Evolutionary conservation across 2,113 vertebrate genomes (phyloP).

Genomic region (Mesoclemmys tuberculata): DNA sequence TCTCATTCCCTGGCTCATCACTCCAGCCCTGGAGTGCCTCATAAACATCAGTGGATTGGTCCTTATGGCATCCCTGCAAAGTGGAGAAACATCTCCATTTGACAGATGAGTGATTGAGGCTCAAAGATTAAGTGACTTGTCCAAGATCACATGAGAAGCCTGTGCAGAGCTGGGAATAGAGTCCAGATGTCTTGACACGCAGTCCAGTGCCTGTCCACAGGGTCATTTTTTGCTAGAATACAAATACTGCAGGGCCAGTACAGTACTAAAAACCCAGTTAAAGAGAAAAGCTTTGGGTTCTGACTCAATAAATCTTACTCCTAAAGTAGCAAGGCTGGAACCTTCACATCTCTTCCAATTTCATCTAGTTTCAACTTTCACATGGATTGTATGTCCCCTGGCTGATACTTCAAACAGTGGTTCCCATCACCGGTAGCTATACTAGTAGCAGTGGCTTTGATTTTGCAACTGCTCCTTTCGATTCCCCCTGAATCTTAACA

Average conservation of each 20-base stretch:
- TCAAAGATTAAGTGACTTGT: neutral
- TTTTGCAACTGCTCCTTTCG: neutral
- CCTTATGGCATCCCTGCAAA: neutral
- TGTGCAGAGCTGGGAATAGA: neutral
- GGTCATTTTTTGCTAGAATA: neutral
- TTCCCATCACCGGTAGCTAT: neutral
- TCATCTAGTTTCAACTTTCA: neutral
- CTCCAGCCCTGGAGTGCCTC: neutral
- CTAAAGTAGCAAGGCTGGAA: neutral
- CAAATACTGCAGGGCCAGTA: neutral
- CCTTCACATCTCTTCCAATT: neutral
- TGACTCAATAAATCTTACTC: neutral
- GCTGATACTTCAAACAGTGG: neutral
- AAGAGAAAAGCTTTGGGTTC: neutral
- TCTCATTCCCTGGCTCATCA: neutral
- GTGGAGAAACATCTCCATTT: neutral
- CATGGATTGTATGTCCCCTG: neutral
- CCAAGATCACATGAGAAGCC: neutral
- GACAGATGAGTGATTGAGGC: neutral
- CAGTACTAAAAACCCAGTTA: neutral
- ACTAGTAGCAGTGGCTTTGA: neutral
- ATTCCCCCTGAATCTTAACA: neutral
- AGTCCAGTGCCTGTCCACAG: neutral
- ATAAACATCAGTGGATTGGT: neutral
- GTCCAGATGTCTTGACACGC: neutral